Percentiles rank a stretch among this genome's conserved stretches.
These are phyloP conservation scores for Orthonevra nobilis DNA, from an alignment of 2,888 invertebrate species.

Conservation along the genomic window DNA sequence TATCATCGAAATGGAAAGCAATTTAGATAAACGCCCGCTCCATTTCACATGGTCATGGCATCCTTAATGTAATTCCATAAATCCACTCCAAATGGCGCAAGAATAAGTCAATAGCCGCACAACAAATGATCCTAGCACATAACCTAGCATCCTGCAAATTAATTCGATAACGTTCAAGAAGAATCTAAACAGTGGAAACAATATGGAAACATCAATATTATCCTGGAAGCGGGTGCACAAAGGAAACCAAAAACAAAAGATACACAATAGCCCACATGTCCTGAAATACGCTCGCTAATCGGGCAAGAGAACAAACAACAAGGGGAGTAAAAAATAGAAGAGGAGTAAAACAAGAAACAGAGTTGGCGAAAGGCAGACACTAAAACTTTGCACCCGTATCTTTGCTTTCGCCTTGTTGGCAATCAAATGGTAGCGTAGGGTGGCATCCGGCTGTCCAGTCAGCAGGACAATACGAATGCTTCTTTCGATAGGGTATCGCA, in stretches of 20 bases:
- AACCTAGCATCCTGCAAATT: conserved; percentile 59
- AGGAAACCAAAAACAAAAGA: conserved; percentile 30
- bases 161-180: conserved; percentile 58
- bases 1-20: conserved; percentile 24
- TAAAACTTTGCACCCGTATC: conserved; percentile 55
- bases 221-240: conserved; percentile 35
- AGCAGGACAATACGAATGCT: conserved; percentile 27
- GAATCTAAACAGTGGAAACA: conserved; percentile 9
- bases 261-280: conserved; percentile 20
- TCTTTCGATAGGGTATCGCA: conserved; percentile 23
- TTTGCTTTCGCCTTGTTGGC: conserved; percentile 60
- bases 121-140: conserved; percentile 56
- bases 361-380: conserved; percentile 19
- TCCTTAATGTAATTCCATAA: conserved; percentile 40
- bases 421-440: conserved; percentile 57
- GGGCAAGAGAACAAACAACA: no score
- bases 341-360: conserved; percentile 23
- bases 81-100: conserved; percentile 25
- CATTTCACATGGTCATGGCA: not conserved
- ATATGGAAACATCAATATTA: conserved; percentile 53
- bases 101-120: conserved; percentile 35
- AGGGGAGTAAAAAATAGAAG: conserved; percentile 13
- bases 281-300: conserved; percentile 44
- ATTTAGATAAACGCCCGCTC: conserved; percentile 11
- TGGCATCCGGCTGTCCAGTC: conserved; percentile 34